Evolutionary conservation across 2,888 invertebrate species (phyloP).

Genomic region (Camptogramma bilineatum): DNA sequence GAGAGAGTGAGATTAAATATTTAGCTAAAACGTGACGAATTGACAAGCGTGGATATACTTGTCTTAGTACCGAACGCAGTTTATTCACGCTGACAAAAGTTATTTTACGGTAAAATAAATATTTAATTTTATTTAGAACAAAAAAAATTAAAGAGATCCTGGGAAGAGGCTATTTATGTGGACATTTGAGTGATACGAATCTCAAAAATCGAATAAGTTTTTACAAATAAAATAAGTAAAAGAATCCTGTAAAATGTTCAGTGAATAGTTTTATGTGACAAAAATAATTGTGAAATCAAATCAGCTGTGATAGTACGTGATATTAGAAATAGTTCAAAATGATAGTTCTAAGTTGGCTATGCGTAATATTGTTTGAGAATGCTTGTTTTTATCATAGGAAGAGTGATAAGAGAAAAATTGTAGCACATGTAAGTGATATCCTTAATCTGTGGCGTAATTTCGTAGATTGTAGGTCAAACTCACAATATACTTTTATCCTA

Average conservation of each 20-base stretch:
- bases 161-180: no score
- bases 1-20: not conserved
- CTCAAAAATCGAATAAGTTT: not conserved
- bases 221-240: not conserved
- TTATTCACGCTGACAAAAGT: no score
- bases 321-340: constrained; percentile 60
- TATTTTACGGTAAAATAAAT: no score
- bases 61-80: no score
- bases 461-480: not conserved
- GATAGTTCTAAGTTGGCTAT: constrained; percentile 75
- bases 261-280: not conserved
- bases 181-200: constrained; percentile 2
- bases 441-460: not conserved
- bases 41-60: no score
- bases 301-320: constrained; percentile 72
- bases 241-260: not conserved
- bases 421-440: constrained; percentile 54
- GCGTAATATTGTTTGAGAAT: constrained; percentile 53
- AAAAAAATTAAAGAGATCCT: no score
- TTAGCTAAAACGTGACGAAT: constrained; percentile 6
- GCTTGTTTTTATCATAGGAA: constrained; percentile 52
- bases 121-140: no score
- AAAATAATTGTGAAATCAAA: constrained; percentile 31
- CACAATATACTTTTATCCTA: not conserved
- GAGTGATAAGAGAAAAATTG: constrained; percentile 50